These are phyloP conservation scores for Cheiracanthium punctorium DNA, from an alignment of 2,888 invertebrate genomes.

Conservation along the genomic window DNA sequence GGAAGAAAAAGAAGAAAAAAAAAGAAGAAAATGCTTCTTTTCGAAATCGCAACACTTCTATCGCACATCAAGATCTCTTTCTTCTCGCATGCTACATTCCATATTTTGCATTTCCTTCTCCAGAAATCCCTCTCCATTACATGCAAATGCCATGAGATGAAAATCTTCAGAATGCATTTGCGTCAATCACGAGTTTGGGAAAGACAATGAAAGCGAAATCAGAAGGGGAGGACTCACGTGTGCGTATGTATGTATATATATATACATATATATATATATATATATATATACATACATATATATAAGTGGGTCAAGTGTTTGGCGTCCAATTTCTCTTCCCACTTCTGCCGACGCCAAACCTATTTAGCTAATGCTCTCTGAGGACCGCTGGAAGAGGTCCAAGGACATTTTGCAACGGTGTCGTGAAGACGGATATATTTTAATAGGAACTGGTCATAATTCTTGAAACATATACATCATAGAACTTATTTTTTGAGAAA, in stretches of 20 bases:
- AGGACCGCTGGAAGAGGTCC: constrained; percentile 11
- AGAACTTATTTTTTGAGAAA: no score
- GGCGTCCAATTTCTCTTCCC: constrained; percentile 48
- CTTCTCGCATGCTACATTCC: background rate
- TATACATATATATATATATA: no score
- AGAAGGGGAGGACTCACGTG: background rate
- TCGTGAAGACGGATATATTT: background rate
- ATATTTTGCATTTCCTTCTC: background rate
- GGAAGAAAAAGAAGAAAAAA: background rate
- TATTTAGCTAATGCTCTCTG: constrained; percentile 45
- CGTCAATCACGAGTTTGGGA: background rate
- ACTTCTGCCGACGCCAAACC: constrained; percentile 34
- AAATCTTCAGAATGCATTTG: background rate
- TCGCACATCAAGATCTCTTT: background rate
- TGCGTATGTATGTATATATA: no score
- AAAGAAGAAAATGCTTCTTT: no score
- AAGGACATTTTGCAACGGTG: background rate
- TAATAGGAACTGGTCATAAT: background rate
- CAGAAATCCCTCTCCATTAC: background rate
- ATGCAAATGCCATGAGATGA: background rate
- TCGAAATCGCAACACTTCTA: background rate
- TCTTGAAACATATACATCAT: background rate
- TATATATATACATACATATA: background rate
- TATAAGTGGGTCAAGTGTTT: constrained; percentile 11
- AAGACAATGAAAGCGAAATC: background rate